Conservation (phyloP, 2,888 invertebrate genomes). For the Drosophila paramelanica region DNA sequence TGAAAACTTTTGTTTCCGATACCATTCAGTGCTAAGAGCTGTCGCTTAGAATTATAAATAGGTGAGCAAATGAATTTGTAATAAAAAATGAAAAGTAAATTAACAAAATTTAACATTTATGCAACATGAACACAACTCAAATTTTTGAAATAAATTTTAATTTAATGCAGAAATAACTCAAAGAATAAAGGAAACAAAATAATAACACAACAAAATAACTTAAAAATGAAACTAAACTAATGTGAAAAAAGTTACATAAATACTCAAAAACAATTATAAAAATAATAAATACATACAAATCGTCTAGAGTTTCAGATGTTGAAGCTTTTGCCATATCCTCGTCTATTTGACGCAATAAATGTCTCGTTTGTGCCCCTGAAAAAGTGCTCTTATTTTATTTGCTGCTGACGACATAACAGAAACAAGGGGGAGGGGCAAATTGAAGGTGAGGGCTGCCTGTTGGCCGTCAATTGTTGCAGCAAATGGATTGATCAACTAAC, state of each 20-base stretch:
- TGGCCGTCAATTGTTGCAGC: conserved; percentile 26
- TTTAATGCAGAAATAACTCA: neutral
- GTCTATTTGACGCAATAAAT: neutral
- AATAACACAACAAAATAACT: conserved; percentile 1
- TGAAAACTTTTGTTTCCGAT: too few relatives aligned
- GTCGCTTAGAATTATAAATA: too few relatives aligned
- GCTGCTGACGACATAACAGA: neutral
- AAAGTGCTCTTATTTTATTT: neutral
- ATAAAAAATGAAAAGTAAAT: too few relatives aligned
- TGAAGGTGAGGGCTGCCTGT: conserved; percentile 8
- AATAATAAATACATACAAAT: conserved; percentile 60
- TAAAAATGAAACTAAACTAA: neutral
- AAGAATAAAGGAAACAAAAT: conserved; percentile 3
- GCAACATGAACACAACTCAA: too few relatives aligned
- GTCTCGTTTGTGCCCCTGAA: neutral
- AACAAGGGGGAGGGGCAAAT: neutral
- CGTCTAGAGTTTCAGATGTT: conserved; percentile 8
- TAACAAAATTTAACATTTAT: too few relatives aligned
- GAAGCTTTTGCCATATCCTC: conserved; percentile 19
- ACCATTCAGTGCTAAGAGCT: too few relatives aligned
- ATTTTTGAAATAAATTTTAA: too few relatives aligned
- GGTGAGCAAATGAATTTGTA: too few relatives aligned
- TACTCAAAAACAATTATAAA: neutral
- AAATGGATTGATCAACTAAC: conserved; percentile 49
- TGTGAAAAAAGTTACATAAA: neutral